These are phyloP conservation scores for Apodemus sylvaticus DNA, from an alignment of 2,113 vertebrate genomes.

Conservation along the genomic window DNA sequence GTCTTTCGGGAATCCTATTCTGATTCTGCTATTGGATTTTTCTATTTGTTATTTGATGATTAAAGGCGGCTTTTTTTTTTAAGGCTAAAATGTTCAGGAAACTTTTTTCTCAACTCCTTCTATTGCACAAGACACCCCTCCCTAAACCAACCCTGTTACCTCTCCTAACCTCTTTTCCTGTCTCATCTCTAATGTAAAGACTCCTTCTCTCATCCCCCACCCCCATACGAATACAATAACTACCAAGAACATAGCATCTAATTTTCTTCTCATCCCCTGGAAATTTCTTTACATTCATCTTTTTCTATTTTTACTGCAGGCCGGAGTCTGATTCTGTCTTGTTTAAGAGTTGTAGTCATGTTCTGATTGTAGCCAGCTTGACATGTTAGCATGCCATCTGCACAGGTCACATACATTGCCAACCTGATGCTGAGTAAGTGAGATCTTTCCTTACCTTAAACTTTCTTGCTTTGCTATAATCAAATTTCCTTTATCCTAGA, in stretches of 20 bases:
- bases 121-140: neutral
- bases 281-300: neutral
- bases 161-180: neutral
- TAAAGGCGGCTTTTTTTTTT: neutral
- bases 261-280: neutral
- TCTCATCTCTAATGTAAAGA: neutral
- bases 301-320: neutral
- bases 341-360: neutral
- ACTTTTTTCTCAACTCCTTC: neutral
- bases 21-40: neutral
- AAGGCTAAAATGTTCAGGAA: neutral
- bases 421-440: neutral
- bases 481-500: neutral
- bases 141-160: neutral
- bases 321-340: neutral
- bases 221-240: neutral
- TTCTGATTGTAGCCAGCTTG: neutral
- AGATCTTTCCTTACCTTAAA: neutral
- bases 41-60: neutral
- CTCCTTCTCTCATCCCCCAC: neutral
- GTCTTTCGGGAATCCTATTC: conserved; percentile 29
- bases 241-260: neutral
- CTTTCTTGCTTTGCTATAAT: neutral
- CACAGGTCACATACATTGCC: neutral
- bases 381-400: neutral